A percentile compares a stretch with the other conserved stretches of the same genome.
These are phyloP conservation scores for Callopanchax toddi DNA, from an alignment of 2,113 vertebrate genomes.

Conservation along the genomic window DNA sequence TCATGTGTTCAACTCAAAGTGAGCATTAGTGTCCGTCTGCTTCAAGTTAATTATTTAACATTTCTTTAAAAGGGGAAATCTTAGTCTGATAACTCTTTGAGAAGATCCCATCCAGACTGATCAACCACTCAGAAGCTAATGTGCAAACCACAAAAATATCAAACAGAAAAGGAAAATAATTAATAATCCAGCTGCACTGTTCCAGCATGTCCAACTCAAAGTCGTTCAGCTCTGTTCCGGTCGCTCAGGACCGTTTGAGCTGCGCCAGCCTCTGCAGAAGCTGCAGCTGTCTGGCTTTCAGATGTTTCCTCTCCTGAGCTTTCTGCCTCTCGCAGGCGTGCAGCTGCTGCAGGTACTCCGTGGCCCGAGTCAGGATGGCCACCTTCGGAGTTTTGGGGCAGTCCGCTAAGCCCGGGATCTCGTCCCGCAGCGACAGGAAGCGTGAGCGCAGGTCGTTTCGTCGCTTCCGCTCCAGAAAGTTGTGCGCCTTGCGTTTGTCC, in stretches of 20 bases:
- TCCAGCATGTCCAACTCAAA: conserved; percentile 60
- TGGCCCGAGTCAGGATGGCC: conserved; percentile 92
- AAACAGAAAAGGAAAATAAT: neutral
- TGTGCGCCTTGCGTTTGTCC: conserved; percentile 95
- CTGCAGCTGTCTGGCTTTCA: conserved; percentile 85
- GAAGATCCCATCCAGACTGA: too few relatives aligned
- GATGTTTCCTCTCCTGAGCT: conserved; percentile 87
- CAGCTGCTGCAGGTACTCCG: conserved; percentile 89
- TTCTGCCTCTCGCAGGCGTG: conserved; percentile 84
- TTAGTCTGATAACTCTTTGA: too few relatives aligned
- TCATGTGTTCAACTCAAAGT: neutral
- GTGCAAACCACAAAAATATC: conserved; percentile 77
- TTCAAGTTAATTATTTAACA: too few relatives aligned
- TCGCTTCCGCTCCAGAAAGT: conserved; percentile 92
- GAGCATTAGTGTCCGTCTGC: neutral
- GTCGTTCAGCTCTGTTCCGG: conserved; percentile 26
- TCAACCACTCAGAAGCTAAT: conserved; percentile 72
- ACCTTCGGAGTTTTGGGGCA: conserved; percentile 95
- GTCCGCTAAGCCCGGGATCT: conserved; percentile 89
- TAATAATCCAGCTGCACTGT: conserved; percentile 55
- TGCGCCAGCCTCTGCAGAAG: conserved; percentile 88
- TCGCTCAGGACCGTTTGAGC: conserved; percentile 84
- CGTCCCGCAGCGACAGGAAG: conserved; percentile 90
- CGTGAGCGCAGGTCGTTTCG: conserved; percentile 93
- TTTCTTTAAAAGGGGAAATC: too few relatives aligned